Conservation (phyloP, 2,888 invertebrate genomes). For the Ennomos erosarius region DNA sequence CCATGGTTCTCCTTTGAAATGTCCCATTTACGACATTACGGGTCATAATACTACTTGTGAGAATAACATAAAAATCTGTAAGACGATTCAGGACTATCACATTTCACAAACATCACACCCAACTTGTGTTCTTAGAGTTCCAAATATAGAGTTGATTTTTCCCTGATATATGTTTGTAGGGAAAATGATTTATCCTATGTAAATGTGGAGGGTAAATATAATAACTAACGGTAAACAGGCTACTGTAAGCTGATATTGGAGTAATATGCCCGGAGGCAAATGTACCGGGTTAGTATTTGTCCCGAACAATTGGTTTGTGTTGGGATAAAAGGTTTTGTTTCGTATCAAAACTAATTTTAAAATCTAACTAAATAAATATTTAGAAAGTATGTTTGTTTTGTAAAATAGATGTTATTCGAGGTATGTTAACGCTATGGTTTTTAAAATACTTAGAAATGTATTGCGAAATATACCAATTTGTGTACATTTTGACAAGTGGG, state of each 20-base stretch:
- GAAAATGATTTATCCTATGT: conserved; percentile 44
- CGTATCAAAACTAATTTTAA: neutral
- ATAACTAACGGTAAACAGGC: conserved; percentile 43
- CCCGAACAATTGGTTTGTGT: conserved; percentile 5
- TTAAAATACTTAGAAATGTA: too few species aligned
- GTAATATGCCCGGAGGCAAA: conserved; percentile 30
- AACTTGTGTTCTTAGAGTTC: conserved; percentile 29
- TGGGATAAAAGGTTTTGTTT: neutral
- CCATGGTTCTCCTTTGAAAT: conserved; percentile 35
- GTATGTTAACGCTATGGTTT: too few species aligned
- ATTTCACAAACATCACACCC: conserved; percentile 26
- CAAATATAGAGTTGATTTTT: conserved; percentile 26
- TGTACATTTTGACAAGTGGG: too few species aligned
- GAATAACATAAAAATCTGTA: conserved; percentile 40
- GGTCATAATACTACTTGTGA: conserved; percentile 35
- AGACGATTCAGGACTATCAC: conserved; percentile 39
- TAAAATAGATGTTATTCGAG: too few species aligned
- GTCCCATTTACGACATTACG: conserved; percentile 38
- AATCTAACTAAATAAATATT: too few species aligned
- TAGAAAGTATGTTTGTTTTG: too few species aligned
- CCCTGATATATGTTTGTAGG: conserved; percentile 8
- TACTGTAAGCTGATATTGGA: conserved; percentile 38
- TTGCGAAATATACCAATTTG: too few species aligned
- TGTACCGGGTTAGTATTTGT: conserved; percentile 22
- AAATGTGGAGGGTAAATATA: conserved; percentile 42